Evolutionary conservation across 2,797 vertebrate genomes (phyloP).

Genomic region (Alca torda): DNA sequence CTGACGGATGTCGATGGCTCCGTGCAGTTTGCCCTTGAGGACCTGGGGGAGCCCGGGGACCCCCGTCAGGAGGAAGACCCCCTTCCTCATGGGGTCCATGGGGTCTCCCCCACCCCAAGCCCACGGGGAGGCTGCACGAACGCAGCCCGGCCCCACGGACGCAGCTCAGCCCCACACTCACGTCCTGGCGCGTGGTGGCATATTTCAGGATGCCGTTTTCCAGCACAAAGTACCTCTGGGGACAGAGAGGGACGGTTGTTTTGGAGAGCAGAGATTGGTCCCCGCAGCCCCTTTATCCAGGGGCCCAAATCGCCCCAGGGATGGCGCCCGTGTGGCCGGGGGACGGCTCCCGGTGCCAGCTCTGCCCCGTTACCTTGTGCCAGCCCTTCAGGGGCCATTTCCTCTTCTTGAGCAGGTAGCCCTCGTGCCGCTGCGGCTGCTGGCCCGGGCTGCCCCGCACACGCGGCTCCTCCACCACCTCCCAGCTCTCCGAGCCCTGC

Average conservation of each 20-base stretch:
- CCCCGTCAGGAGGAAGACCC: neutral
- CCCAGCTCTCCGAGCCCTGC: slow-evolving; percentile 91
- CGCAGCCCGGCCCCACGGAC: rapidly evolving
- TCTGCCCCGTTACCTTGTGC: slow-evolving; percentile 84
- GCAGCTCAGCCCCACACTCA: slow-evolving; percentile 69
- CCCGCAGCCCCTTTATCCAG: rapidly evolving
- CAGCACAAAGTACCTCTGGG: slow-evolving; percentile 89
- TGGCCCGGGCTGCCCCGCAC: neutral
- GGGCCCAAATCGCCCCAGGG: neutral
- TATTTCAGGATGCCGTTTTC: slow-evolving; percentile 89
- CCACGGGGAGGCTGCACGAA: rapidly evolving
- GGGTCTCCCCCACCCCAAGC: neutral
- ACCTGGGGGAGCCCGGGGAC: slow-evolving; percentile 68
- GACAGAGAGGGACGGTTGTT: neutral
- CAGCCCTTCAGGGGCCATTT: slow-evolving; percentile 95
- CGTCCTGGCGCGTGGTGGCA: slow-evolving; percentile 86
- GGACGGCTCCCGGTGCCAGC: rapidly evolving
- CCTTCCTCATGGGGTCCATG: neutral
- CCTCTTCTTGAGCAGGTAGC: slow-evolving; percentile 90
- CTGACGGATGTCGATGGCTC: slow-evolving; percentile 86
- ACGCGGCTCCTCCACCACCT: slow-evolving; percentile 86
- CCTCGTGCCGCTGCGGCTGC: slow-evolving; percentile 82
- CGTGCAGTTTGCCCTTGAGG: slow-evolving; percentile 87
- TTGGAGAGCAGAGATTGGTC: neutral
- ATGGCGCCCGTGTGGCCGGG: rapidly evolving